These are phyloP conservation scores for Coregonus suidteri DNA, from an alignment of 2,797 vertebrate species.

Conservation along the genomic window DNA sequence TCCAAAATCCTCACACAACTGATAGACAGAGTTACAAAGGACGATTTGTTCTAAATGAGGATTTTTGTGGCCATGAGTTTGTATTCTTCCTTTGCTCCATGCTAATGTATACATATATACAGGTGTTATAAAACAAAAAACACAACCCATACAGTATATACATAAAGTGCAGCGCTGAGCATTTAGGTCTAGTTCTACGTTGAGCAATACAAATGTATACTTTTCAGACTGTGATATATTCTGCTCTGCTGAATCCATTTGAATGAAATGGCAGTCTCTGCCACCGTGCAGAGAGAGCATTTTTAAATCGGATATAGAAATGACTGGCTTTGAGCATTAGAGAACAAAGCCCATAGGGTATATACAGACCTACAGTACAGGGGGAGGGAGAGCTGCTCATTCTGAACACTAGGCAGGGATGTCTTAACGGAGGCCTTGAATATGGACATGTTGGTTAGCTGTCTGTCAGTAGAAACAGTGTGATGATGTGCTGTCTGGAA, in stretches of 20 bases:
- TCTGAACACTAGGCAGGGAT: constrained; percentile 21
- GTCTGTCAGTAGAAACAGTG: constrained; percentile 18
- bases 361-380: constrained; percentile 2
- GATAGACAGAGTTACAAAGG: constrained; percentile 21
- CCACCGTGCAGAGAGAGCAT: constrained; percentile 32
- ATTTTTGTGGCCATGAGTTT: constrained; percentile 14
- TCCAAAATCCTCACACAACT: constrained; percentile 21
- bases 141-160: constrained; percentile 18
- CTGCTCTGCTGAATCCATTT: constrained; percentile 38
- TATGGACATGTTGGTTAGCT: constrained; percentile 14
- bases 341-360: constrained; percentile 42
- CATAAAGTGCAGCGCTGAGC: constrained; percentile 3
- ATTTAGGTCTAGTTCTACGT: constrained; percentile 32
- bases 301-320: constrained; percentile 38
- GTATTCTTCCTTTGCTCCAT: constrained; percentile 33
- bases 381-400: neutral
- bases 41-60: constrained; percentile 27
- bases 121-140: constrained; percentile 31
- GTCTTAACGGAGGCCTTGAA: constrained; percentile 24
- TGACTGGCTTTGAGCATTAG: constrained; percentile 32
- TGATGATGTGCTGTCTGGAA: constrained; percentile 8
- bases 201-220: constrained; percentile 34
- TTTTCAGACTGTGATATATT: constrained; percentile 17
- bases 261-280: constrained; percentile 30
- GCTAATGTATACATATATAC: constrained; percentile 37